Evolutionary conservation across 1,140 invertebrate species (phyloP).

Genomic region (Heliothis subflexa): DNA sequence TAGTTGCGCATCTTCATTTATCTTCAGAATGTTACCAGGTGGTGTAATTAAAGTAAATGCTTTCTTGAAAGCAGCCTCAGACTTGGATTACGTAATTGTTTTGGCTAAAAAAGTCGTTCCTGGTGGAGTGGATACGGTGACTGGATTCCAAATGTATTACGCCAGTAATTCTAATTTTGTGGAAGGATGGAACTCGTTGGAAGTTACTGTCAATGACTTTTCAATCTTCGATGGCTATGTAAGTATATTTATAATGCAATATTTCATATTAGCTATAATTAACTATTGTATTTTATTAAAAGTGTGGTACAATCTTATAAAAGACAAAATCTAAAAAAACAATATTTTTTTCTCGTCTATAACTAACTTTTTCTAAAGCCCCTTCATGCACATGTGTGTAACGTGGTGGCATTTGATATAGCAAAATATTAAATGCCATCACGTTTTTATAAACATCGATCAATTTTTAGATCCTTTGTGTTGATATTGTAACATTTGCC

Average conservation of each 20-base stretch:
- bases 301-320: no score
- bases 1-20: slow-evolving; percentile 58
- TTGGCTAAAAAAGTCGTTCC: slow-evolving; percentile 51
- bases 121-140: slow-evolving; percentile 42
- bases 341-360: no score
- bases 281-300: no score
- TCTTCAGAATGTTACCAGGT: slow-evolving; percentile 50
- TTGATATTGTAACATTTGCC: background rate
- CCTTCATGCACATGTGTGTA: no score
- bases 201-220: slow-evolving; percentile 39
- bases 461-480: background rate
- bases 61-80: slow-evolving; percentile 48
- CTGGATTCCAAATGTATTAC: slow-evolving; percentile 46
- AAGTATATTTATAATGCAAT: no score
- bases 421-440: no score
- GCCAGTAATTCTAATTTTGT: slow-evolving; percentile 33
- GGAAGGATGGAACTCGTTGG: slow-evolving; percentile 51
- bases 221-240: slow-evolving; percentile 57
- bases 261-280: no score
- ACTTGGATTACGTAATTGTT: slow-evolving; percentile 52
- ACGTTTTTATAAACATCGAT: background rate
- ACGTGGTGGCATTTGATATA: no score
- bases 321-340: no score
- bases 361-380: no score
- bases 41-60: slow-evolving; percentile 57